Conservation (phyloP, 2,888 invertebrate species). For the Amphipyra berbera region DNA sequence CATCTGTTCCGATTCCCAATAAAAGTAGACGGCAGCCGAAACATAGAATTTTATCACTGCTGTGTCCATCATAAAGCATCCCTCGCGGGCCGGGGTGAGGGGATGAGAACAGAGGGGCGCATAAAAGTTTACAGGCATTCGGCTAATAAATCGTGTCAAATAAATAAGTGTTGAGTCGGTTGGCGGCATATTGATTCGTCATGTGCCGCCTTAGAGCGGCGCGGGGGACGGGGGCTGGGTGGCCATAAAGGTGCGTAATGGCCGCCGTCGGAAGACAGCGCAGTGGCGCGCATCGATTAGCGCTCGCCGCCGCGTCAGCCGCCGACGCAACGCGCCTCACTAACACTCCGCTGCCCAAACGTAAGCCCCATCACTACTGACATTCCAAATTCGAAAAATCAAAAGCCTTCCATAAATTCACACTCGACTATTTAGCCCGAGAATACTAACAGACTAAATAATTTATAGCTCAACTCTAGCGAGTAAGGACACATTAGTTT, state of each 20-base stretch:
- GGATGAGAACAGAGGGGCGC: slow-evolving; percentile 77
- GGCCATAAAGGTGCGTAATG: slow-evolving; percentile 94
- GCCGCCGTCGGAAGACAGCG: slow-evolving; percentile 92
- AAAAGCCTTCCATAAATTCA: slow-evolving; percentile 12
- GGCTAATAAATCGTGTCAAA: slow-evolving; percentile 90
- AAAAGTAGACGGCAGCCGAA: slow-evolving; percentile 80
- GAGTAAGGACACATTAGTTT: slow-evolving; percentile 33
- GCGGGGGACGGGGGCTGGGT: slow-evolving; percentile 77
- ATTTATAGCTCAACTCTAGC: slow-evolving; percentile 36
- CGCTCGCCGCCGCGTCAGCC: slow-evolving; percentile 89
- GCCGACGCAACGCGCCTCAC: slow-evolving; percentile 81
- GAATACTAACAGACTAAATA: slow-evolving; percentile 32
- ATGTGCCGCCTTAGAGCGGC: slow-evolving; percentile 87
- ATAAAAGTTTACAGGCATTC: slow-evolving; percentile 89
- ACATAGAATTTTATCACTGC: slow-evolving; percentile 86
- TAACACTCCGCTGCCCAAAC: slow-evolving; percentile 57
- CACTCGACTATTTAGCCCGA: slow-evolving; percentile 39
- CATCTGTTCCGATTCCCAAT: slow-evolving; percentile 84
- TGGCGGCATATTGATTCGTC: slow-evolving; percentile 90
- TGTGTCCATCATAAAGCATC: slow-evolving; percentile 87
- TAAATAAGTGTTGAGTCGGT: slow-evolving; percentile 90
- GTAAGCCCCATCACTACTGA: slow-evolving; percentile 50
- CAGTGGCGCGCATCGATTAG: slow-evolving; percentile 93
- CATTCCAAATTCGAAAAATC: slow-evolving; percentile 10
- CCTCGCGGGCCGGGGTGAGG: slow-evolving; percentile 66